These are phyloP conservation scores for Danio kyathit DNA, from an alignment of 2,797 vertebrate genomes.

Conservation along the genomic window DNA sequence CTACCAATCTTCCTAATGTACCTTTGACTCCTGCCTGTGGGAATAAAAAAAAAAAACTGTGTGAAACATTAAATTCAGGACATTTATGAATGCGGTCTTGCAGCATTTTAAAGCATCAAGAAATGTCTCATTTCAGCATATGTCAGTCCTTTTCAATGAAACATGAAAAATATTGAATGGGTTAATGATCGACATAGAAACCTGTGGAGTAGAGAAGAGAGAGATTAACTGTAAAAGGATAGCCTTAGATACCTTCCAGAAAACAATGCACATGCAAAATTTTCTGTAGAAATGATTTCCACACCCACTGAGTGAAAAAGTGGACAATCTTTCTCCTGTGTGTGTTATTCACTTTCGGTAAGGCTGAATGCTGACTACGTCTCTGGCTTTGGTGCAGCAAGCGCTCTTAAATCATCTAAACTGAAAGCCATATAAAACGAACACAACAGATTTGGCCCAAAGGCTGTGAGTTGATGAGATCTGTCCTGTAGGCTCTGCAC, in stretches of 20 bases:
- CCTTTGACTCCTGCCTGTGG: constrained; percentile 97
- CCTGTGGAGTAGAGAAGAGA: neutral
- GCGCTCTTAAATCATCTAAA: no score
- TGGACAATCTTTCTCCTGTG: no score
- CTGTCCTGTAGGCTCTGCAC: neutral
- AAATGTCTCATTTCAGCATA: neutral
- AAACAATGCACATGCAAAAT: no score
- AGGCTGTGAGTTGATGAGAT: neutral
- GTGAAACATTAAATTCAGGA: neutral
- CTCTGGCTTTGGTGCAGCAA: no score
- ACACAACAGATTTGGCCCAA: neutral
- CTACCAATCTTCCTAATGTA: constrained; percentile 94
- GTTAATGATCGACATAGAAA: neutral
- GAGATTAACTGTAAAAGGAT: no score
- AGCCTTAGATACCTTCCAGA: no score
- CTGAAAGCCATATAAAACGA: neutral
- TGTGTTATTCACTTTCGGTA: no score
- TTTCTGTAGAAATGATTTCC: no score
- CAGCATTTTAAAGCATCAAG: neutral
- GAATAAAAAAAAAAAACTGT: neutral
- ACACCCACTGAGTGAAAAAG: no score
- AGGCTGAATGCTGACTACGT: no score
- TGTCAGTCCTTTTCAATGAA: no score
- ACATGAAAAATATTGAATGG: no score
- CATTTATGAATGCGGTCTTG: neutral